Percentiles rank a stretch among this genome's conserved stretches.
These are phyloP conservation scores for Megaptera novaeangliae DNA, from an alignment of 2,113 vertebrate genomes.

Conservation along the genomic window DNA sequence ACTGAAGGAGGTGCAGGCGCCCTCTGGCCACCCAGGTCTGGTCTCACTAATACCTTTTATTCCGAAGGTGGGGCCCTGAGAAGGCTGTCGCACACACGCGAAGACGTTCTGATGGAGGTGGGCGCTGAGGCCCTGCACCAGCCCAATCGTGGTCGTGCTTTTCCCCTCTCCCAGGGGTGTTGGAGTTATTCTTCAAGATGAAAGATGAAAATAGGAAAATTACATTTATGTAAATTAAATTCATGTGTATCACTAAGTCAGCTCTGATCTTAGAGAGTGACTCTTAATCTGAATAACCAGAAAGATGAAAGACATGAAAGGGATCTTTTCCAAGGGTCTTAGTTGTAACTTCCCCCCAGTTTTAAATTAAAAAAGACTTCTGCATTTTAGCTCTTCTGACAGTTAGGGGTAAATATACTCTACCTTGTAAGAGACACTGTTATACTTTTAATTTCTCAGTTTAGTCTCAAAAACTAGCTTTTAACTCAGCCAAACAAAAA, in stretches of 20 bases:
- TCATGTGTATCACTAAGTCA: neutral
- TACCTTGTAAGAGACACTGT: neutral
- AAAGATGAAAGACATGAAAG: neutral
- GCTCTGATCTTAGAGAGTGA: neutral
- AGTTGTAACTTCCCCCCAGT: neutral
- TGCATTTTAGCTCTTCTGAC: neutral
- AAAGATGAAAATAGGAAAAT: slow-evolving; percentile 36
- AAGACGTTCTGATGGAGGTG: slow-evolving; percentile 94
- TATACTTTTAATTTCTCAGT: neutral
- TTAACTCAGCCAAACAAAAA: neutral
- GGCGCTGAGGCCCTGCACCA: slow-evolving; percentile 94
- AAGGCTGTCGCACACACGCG: slow-evolving; percentile 97
- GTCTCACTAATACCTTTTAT: slow-evolving; percentile 89
- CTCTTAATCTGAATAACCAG: neutral
- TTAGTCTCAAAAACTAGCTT: neutral
- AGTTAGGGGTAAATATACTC: neutral
- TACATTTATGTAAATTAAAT: neutral
- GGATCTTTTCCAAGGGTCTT: neutral
- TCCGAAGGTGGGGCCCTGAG: slow-evolving; percentile 98
- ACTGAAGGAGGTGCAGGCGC: neutral
- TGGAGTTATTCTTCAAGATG: slow-evolving; percentile 90
- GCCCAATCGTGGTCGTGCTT: slow-evolving; percentile 95
- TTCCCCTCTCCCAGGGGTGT: slow-evolving; percentile 98
- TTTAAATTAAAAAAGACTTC: neutral
- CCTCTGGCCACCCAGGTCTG: neutral